Percentiles rank a stretch among this genome's conserved stretches.
Evolutionary conservation across 2,113 vertebrate species (phyloP).

Genomic region (Potamarius usumacintae): DNA sequence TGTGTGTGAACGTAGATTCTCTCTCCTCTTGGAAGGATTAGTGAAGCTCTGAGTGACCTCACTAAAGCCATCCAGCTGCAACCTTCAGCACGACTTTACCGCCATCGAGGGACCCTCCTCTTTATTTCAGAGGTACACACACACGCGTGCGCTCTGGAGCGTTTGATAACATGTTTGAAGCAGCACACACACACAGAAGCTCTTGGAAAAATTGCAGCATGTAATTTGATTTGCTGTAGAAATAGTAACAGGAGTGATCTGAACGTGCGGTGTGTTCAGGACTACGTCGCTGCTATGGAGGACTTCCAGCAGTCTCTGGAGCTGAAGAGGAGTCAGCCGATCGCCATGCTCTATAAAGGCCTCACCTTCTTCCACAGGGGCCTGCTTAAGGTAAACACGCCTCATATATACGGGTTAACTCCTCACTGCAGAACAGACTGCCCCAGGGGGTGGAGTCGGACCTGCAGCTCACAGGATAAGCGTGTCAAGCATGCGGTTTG

Average conservation of each 20-base stretch:
- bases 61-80: slow-evolving; percentile 94
- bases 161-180: neutral
- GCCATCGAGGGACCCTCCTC: slow-evolving; percentile 90
- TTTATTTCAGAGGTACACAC: slow-evolving; percentile 93
- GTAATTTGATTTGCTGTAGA: neutral
- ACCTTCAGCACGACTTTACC: slow-evolving; percentile 90
- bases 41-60: slow-evolving; percentile 89
- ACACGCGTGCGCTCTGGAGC: neutral
- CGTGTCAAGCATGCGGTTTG: neutral
- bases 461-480: neutral
- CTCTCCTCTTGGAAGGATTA: slow-evolving; percentile 91
- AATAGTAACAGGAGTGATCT: too few species aligned
- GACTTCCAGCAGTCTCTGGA: slow-evolving; percentile 94
- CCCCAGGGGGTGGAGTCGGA: neutral
- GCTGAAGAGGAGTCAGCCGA: slow-evolving; percentile 93
- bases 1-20: slow-evolving; percentile 77
- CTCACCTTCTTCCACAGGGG: slow-evolving; percentile 97
- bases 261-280: slow-evolving; percentile 67
- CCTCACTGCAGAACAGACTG: neutral
- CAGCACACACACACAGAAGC: too few species aligned
- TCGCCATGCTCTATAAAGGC: slow-evolving; percentile 95
- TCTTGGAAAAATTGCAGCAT: too few species aligned
- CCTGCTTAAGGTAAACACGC: slow-evolving; percentile 83
- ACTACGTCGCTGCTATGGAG: slow-evolving; percentile 90
- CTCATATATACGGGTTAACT: neutral